Percentiles rank a stretch among this genome's conserved stretches.
These are phyloP conservation scores for Sebastolobus alascanus DNA, from an alignment of 2,797 vertebrate genomes.

Conservation along the genomic window DNA sequence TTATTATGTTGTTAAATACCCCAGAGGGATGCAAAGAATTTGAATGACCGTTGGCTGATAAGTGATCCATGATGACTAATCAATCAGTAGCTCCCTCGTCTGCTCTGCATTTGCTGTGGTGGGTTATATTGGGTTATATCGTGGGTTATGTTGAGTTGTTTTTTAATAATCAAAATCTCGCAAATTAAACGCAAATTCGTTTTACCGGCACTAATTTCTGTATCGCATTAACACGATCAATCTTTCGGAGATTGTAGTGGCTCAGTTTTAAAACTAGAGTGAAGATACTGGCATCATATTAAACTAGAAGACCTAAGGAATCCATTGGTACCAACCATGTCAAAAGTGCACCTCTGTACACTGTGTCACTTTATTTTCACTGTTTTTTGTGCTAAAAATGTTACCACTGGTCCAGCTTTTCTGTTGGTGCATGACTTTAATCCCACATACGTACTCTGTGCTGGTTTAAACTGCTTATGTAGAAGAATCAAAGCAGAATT, in stretches of 20 bases:
- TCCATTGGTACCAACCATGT: too few relatives aligned
- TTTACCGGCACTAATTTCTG: too few relatives aligned
- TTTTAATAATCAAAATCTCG: too few relatives aligned
- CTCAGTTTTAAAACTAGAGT: too few relatives aligned
- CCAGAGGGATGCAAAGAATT: neutral
- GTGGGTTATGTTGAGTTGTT: too few relatives aligned
- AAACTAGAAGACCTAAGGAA: too few relatives aligned
- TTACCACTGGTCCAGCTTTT: neutral
- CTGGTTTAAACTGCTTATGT: slow-evolving; percentile 9
- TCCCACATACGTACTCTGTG: neutral
- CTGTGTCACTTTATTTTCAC: neutral
- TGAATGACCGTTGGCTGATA: neutral
- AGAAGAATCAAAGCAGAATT: slow-evolving; percentile 26
- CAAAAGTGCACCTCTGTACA: neutral
- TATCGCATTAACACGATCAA: too few relatives aligned
- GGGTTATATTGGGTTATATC: neutral
- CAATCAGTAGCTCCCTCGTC: neutral
- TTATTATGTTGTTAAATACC: neutral
- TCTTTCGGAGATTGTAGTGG: too few relatives aligned
- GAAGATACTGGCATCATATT: too few relatives aligned
- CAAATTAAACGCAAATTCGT: too few relatives aligned
- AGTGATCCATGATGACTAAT: neutral
- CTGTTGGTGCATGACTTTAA: slow-evolving; percentile 9
- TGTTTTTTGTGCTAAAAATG: neutral
- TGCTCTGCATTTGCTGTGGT: neutral